Conservation (phyloP, 2,888 invertebrate genomes). For the Gibbula magus region DNA sequence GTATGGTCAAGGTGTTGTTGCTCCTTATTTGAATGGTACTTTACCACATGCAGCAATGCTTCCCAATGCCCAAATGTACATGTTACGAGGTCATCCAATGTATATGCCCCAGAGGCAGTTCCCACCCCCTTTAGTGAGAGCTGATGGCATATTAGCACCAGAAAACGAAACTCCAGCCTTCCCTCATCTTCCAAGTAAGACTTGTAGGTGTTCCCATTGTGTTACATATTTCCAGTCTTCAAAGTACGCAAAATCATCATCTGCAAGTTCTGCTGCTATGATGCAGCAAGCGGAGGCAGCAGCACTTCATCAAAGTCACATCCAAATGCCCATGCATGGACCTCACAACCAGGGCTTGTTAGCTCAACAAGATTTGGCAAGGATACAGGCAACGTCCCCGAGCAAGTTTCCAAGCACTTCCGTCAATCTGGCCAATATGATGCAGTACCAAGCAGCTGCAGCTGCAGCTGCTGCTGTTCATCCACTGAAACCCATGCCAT, state of each 20-base stretch:
- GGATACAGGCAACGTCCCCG: conserved; percentile 1
- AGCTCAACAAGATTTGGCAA: background rate
- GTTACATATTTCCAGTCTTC: background rate
- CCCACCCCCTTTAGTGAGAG: conserved; percentile 19
- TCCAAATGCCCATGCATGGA: background rate
- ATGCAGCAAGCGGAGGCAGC: background rate
- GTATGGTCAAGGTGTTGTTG: background rate
- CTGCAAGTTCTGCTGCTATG: background rate
- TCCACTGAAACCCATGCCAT: background rate
- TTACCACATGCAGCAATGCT: background rate
- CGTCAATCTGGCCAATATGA: conserved; percentile 10
- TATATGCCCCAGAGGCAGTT: conserved; percentile 3
- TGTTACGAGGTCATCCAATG: conserved; percentile 22
- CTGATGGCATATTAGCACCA: background rate
- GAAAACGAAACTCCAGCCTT: background rate
- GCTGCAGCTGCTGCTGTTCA: background rate
- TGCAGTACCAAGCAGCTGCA: background rate
- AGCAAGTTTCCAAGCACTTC: conserved; percentile 9
- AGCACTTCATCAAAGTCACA: background rate
- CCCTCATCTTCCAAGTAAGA: conserved; percentile 4
- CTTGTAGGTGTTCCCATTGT: background rate
- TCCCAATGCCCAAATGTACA: conserved; percentile 5
- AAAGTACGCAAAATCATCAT: background rate
- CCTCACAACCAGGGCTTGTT: background rate
- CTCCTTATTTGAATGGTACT: background rate